A percentile compares a stretch with the other conserved stretches of the same genome.
Conservation (phyloP, 2,797 vertebrate species). For the Cyclopterus lumpus region DNA sequence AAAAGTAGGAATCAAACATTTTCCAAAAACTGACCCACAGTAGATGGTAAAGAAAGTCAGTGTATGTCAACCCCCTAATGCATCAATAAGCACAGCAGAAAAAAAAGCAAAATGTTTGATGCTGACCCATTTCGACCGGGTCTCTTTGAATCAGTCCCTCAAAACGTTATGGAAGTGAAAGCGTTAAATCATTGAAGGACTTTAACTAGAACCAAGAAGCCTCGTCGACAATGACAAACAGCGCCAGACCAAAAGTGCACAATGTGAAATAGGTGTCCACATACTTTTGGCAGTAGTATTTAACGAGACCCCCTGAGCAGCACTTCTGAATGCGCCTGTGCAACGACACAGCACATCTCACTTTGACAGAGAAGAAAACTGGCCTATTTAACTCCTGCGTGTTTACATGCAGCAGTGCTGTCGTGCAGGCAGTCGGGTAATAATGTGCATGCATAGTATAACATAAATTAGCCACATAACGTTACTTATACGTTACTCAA, state of each 20-base stretch:
- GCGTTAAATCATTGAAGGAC: background rate
- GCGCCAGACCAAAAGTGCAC: background rate
- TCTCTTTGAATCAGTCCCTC: background rate
- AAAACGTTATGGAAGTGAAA: background rate
- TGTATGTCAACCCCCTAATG: background rate
- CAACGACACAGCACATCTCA: conserved; percentile 20
- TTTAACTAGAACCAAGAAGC: background rate
- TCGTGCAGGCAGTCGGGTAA: no score
- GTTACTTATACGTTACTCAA: background rate
- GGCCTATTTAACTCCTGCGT: conserved; percentile 3
- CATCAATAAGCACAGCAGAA: background rate
- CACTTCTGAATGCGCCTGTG: conserved; percentile 26
- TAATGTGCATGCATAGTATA: background rate
- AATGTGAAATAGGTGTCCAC: background rate
- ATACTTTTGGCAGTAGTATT: background rate
- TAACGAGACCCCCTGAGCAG: background rate
- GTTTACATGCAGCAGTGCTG: background rate
- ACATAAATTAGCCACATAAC: background rate
- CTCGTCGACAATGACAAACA: background rate
- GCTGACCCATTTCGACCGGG: background rate
- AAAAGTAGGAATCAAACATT: background rate
- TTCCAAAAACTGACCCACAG: background rate
- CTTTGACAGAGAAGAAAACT: conserved; percentile 24
- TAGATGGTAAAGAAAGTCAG: background rate
- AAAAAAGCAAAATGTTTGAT: background rate